Evolutionary conservation across 1,140 invertebrate species (phyloP).

Genomic region (Bombus sibiricus): DNA sequence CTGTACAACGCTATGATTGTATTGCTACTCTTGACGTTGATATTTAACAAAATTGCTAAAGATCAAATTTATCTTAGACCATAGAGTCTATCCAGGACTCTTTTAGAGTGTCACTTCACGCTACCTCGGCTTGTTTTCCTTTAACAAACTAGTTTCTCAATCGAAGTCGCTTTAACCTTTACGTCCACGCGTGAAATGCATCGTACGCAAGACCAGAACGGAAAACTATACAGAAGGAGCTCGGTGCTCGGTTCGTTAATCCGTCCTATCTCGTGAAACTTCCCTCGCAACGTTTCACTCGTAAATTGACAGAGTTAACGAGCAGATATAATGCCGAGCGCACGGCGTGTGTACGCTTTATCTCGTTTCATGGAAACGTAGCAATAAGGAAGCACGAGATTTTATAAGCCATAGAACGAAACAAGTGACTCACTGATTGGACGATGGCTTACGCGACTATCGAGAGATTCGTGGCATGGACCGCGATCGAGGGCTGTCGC

Average conservation of each 20-base stretch:
- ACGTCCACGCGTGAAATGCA: not conserved
- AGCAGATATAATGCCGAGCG: not conserved
- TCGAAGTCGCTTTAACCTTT: constrained; percentile 1
- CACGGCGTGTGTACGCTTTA: not conserved
- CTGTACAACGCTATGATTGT: not conserved
- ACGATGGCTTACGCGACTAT: not conserved
- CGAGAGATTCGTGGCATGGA: not conserved
- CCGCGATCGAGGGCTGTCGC: not conserved
- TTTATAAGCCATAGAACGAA: constrained; percentile 7
- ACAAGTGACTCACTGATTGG: constrained; percentile 30
- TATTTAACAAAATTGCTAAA: too few relatives aligned
- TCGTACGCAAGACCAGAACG: not conserved
- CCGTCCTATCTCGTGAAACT: constrained; percentile 8
- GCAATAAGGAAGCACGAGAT: constrained; percentile 45
- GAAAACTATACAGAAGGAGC: not conserved
- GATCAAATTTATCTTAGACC: too few relatives aligned
- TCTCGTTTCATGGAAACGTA: constrained; percentile 25
- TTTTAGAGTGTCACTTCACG: not conserved
- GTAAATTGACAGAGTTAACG: constrained; percentile 23
- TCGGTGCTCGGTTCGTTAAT: not conserved
- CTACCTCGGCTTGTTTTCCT: not conserved
- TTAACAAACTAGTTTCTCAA: not conserved
- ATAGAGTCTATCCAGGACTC: not conserved
- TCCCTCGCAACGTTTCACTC: constrained; percentile 7
- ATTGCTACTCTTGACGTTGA: not conserved